Evolutionary conservation across 2,888 invertebrate species (phyloP), one percentile per base, ranked within the genome.

Genomic region (Cryptocheilus praepositus): DNA sequence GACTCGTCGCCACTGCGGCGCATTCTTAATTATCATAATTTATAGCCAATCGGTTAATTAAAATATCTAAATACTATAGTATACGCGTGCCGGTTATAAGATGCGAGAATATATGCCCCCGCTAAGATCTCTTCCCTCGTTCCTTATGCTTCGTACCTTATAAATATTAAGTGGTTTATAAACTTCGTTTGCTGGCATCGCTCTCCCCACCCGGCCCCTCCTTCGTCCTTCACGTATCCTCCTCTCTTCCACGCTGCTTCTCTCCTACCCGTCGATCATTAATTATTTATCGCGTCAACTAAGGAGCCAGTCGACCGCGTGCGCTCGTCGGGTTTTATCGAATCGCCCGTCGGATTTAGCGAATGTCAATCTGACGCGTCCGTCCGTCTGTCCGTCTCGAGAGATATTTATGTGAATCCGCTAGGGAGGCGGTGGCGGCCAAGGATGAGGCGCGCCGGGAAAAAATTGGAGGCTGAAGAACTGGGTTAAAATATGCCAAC

Each of bases 281-380:
- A 86, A 88, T 88, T 87, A 87, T 87, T 86, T 87, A 86, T 86
- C 84, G 84, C 83, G 83, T 83, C 83, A 82, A 83, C 76, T 65
- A 73, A 76, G 71, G 80, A 74, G 80, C 70, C 61, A 70, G 79
- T 70, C 76, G 71, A 64, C 60, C 67, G 73, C 73, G 75, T 67
- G 63, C 66, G 56, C 60, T 71, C 64, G 55, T 66, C 74, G 75
- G 71, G 75, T 79, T 79, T 79, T 79, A 79, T 76, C 74, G 76
- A 73, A 72, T 74, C 67, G 73, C 56, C 65, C 53, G 60, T 60
- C 64, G 69, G 70, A 76, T 76, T 80, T 80, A 71, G 73, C 76
- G 73, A 77, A 81, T 79, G 71, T 59, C 67, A 67, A 64, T 62
- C 64, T 61, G 22, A 19, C 54, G 64, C 73, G 67, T 63, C 55